phyloP scores from a whole-genome alignment of 2,797 vertebrate species.

The Argentina silus region DNA sequence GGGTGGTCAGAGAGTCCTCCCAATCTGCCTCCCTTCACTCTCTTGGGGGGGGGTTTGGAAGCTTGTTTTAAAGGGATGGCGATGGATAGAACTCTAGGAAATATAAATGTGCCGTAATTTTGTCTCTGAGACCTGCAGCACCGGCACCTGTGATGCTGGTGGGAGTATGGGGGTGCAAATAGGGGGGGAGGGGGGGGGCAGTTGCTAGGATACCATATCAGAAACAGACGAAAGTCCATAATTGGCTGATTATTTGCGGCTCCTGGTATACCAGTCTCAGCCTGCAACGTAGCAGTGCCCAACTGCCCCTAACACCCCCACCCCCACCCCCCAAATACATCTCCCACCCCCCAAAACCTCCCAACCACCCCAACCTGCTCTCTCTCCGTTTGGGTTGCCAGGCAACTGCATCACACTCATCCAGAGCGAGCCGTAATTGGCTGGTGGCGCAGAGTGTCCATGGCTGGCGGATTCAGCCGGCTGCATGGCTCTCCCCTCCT shows the following conservation, averaged over 20 bases:
- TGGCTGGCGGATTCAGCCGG: slow-evolving; percentile 32
- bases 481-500: slow-evolving; percentile 41
- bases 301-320: slow-evolving; percentile 50
- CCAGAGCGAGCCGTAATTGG: slow-evolving; percentile 33
- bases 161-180: slow-evolving; percentile 42
- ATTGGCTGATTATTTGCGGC: slow-evolving; percentile 77
- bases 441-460: slow-evolving; percentile 33
- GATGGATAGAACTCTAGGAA: slow-evolving; percentile 9
- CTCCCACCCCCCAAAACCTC: slow-evolving; percentile 12
- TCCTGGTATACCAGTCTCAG: slow-evolving; percentile 75
- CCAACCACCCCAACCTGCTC: slow-evolving; percentile 53
- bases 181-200: slow-evolving; percentile 47
- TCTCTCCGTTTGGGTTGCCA: slow-evolving; percentile 74
- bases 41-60: slow-evolving; percentile 11
- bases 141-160: slow-evolving; percentile 30
- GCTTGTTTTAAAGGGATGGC: slow-evolving; percentile 24
- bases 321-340: slow-evolving; percentile 27
- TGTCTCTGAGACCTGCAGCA: slow-evolving; percentile 26
- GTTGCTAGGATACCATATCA: slow-evolving; percentile 84
- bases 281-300: slow-evolving; percentile 71
- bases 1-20: neutral
- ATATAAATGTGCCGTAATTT: slow-evolving; percentile 40
- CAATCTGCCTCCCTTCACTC: neutral
- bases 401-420: slow-evolving; percentile 75
- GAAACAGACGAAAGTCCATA: slow-evolving; percentile 76